Conservation (phyloP, 53 echinoderm and acorn worm genomes). For the Hippasteria phrygiana region DNA sequence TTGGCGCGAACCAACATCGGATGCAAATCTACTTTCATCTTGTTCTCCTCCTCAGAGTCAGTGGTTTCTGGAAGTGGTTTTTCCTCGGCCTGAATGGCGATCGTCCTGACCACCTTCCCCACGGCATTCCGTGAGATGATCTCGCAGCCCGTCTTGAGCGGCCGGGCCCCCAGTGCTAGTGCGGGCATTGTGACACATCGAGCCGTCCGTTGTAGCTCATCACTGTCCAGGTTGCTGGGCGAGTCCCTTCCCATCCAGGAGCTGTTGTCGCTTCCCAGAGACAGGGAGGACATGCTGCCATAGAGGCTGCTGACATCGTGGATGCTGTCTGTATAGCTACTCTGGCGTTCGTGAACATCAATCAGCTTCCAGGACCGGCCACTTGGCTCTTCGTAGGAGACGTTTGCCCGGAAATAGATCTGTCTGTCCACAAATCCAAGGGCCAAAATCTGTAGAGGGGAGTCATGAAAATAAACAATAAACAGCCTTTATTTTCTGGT, state of each 20-base stretch:
- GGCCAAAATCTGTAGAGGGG: slow-evolving; percentile 80
- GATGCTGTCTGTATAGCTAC: neutral
- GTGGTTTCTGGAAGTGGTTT: neutral
- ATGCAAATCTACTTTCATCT: slow-evolving; percentile 11
- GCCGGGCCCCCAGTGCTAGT: slow-evolving; percentile 27
- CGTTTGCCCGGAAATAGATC: slow-evolving; percentile 78
- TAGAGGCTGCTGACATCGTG: slow-evolving; percentile 61
- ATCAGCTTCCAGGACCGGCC: slow-evolving; percentile 89
- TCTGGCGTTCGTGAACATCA: slow-evolving; percentile 72
- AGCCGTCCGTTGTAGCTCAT: neutral
- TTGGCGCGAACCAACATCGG: slow-evolving; percentile 42
- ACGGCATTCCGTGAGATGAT: slow-evolving; percentile 19
- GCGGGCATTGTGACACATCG: slow-evolving; percentile 65
- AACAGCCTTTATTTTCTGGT: no score
- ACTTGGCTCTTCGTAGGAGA: slow-evolving; percentile 86
- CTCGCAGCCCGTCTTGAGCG: slow-evolving; percentile 30
- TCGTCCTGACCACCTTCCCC: slow-evolving; percentile 71
- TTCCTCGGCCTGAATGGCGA: slow-evolving; percentile 60
- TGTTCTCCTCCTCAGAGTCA: neutral
- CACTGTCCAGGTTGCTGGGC: slow-evolving; percentile 2
- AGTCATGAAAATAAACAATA: neutral
- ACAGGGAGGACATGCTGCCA: slow-evolving; percentile 68
- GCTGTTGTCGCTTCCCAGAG: slow-evolving; percentile 42
- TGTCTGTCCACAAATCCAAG: slow-evolving; percentile 82
- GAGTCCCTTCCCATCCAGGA: neutral